A percentile compares a stretch with the other conserved stretches of the same genome.
Evolutionary conservation across 2,888 invertebrate species (phyloP).

Genomic region (Limnephilus auricula): DNA sequence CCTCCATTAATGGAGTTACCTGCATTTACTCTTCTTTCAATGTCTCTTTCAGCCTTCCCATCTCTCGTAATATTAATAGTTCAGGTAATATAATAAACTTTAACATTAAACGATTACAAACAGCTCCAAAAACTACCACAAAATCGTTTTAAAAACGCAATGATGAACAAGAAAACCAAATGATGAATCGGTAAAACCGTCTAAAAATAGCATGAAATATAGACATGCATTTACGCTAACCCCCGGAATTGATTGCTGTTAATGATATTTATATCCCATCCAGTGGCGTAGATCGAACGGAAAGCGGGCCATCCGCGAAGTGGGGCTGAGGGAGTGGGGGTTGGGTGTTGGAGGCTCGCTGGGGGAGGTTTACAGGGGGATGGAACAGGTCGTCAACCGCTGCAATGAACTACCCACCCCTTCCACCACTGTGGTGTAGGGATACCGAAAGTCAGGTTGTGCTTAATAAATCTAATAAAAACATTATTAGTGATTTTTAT

Average conservation of each 20-base stretch:
- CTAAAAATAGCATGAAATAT: not conserved
- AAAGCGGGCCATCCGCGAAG: constrained; percentile 26
- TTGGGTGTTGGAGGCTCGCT: not conserved
- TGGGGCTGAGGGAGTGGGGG: not conserved
- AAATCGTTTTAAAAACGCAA: not conserved
- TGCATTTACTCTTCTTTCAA: too few relatives aligned
- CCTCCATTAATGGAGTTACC: too few relatives aligned
- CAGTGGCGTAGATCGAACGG: constrained; percentile 31
- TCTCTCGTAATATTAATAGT: not conserved
- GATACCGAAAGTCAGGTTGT: not conserved
- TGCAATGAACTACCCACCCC: constrained; percentile 19
- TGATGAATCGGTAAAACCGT: not conserved
- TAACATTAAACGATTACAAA: too few relatives aligned
- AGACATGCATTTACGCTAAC: not conserved
- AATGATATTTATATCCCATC: constrained; percentile 40
- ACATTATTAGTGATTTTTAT: not conserved
- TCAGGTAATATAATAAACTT: too few relatives aligned
- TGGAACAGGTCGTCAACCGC: constrained; percentile 52
- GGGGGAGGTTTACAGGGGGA: not conserved
- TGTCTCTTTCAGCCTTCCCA: too few relatives aligned
- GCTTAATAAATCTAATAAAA: not conserved
- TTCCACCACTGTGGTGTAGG: not conserved
- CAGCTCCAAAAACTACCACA: too few relatives aligned
- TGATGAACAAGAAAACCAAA: not conserved
- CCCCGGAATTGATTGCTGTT: constrained; percentile 15